Evolutionary conservation across 2,113 vertebrate species (phyloP), one percentile per base, ranked within the genome.

Genomic region (Bagarius yarrelli): DNA sequence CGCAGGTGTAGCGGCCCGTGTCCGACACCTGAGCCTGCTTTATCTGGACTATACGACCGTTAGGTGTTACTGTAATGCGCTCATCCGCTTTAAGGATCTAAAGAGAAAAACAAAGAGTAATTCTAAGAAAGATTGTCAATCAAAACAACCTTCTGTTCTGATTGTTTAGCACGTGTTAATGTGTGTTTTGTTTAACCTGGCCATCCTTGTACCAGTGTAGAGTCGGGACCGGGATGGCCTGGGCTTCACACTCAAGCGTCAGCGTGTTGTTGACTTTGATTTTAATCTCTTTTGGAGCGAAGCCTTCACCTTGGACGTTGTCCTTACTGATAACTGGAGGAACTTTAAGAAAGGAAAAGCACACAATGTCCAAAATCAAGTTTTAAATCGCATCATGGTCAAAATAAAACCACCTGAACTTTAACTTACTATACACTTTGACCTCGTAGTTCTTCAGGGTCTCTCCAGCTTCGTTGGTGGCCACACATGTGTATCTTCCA

Each of bases 201-300:
- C 96, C 96, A 0, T 99, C 96, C 88, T 98, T 99, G 92, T 95
- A 97, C 98, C 98, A 99, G 90, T 92, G 94, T 85, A 98, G 91
- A 9, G 91, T 90, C 1, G 96, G 94, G 30, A 90, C 89, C 78
- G 97, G 98, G 85, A 97, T 61, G 0, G 95, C 98, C 0, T 95
- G 94, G 60, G 93, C 96, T 81, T 95, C 94, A 88, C 98, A 99
- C 87, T 97, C 93, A 88, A 99, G 82, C 3, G 92, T 96, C 83
- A 99, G 85, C 2, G 92, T 97, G 90, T 93, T 95, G 87, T 98
- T 98, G 47, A 98, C 93, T 86, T 93, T 98, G 72, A 96, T 94
- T 91, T 99, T 99, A 81, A 98, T 93, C 87, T 98, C 97, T 88
- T 93, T 98, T 3, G 97, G 94, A 4, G 92, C 90, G 32, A 95